phyloP scores from a whole-genome alignment of 2,888 invertebrate species.

The Agrochola lota region DNA sequence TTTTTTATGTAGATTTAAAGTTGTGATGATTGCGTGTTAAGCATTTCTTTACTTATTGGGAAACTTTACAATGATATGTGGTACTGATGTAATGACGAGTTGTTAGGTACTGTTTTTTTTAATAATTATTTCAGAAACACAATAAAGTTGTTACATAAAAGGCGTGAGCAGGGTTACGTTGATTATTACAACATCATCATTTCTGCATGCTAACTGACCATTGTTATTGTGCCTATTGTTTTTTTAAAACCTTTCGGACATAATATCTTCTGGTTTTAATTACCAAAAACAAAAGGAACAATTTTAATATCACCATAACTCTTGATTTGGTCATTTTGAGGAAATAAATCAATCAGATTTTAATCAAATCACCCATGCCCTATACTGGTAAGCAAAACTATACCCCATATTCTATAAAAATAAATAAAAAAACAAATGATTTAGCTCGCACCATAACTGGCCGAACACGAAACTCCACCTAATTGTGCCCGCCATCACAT shows the following conservation, averaged over 20 bases:
- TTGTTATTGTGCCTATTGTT: too few relatives aligned
- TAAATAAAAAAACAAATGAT: not conserved
- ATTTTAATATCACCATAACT: not conserved
- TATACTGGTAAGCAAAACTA: not conserved
- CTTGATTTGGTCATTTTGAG: not conserved
- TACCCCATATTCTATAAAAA: too few relatives aligned
- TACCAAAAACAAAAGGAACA: not conserved
- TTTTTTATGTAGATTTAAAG: not conserved
- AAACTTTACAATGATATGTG: not conserved
- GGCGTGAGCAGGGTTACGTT: too few relatives aligned
- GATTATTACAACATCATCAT: not conserved
- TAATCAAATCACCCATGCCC: not conserved
- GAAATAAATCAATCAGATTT: not conserved
- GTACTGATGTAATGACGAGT: not conserved
- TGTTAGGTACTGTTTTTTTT: too few relatives aligned
- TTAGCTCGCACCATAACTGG: slow-evolving; percentile 57
- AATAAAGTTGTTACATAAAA: too few relatives aligned
- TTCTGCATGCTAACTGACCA: not conserved
- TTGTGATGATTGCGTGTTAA: not conserved
- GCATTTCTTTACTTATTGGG: not conserved
- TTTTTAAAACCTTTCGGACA: too few relatives aligned
- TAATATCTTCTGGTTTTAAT: not conserved
- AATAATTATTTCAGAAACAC: too few relatives aligned
- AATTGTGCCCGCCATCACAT: slow-evolving; percentile 81
- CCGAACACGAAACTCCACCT: slow-evolving; percentile 62